Percentiles rank a stretch among this genome's conserved stretches.
phyloP scores from a whole-genome alignment of 2,888 invertebrate genomes.

The Lumbricus terrestris region DNA sequence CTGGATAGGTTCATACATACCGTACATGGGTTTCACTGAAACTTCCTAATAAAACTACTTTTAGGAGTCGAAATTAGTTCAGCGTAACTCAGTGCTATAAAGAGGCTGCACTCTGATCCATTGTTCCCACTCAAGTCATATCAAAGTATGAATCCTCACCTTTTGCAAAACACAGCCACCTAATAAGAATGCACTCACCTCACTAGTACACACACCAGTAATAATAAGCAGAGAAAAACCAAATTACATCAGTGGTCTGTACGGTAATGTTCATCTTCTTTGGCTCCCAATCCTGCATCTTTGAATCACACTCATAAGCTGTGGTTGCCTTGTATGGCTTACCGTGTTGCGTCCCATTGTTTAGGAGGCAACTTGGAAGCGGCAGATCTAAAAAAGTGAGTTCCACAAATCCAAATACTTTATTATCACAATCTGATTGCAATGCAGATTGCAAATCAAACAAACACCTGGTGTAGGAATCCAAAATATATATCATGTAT shows the following conservation, averaged over 20 bases:
- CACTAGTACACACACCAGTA: background rate
- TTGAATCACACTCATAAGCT: background rate
- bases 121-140: background rate
- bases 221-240: background rate
- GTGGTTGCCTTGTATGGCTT: background rate
- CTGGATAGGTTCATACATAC: no score
- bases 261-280: slow-evolving; percentile 7
- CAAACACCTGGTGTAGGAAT: background rate
- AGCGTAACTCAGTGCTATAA: background rate
- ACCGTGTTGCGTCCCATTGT: background rate
- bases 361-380: background rate
- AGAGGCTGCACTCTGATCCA: background rate
- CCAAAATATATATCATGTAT: no score
- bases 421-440: no score
- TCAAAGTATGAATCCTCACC: background rate
- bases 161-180: background rate
- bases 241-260: background rate
- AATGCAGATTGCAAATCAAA: no score
- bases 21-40: no score
- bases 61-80: background rate
- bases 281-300: background rate
- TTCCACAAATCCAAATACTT: no score
- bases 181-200: background rate
- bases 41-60: background rate
- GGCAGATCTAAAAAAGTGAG: background rate